These are phyloP conservation scores for Spheniscus humboldti DNA, from an alignment of 2,797 vertebrate genomes.

Conservation along the genomic window DNA sequence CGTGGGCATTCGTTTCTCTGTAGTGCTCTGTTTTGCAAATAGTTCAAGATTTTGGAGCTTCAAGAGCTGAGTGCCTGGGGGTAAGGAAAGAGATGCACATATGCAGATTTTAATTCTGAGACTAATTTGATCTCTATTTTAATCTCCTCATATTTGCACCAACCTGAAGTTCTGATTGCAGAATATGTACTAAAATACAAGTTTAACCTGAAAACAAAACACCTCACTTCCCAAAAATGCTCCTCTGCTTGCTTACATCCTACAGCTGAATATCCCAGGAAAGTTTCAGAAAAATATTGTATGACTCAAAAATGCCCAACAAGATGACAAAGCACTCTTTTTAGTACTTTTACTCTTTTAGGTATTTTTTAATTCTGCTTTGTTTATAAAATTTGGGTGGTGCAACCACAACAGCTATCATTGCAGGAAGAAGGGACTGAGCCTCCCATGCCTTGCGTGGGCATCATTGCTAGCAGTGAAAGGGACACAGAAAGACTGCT, in stretches of 20 bases:
- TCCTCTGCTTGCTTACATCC: background rate
- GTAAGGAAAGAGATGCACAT: background rate
- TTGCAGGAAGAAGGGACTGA: background rate
- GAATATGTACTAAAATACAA: background rate
- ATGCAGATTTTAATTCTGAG: background rate
- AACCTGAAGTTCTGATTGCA: background rate
- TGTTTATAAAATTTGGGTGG: background rate
- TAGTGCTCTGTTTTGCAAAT: background rate
- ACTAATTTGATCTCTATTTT: conserved; percentile 15
- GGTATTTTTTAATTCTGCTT: background rate
- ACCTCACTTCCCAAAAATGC: background rate
- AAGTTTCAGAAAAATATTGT: background rate
- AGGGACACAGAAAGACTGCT: background rate
- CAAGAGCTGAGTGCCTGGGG: background rate
- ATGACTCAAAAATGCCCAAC: too few relatives aligned
- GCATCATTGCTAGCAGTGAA: background rate
- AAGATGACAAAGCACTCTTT: background rate
- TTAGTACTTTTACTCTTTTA: background rate
- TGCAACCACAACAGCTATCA: background rate
- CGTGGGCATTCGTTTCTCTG: background rate
- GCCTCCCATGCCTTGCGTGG: background rate
- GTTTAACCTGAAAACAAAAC: background rate
- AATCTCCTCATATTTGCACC: background rate
- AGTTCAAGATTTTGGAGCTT: background rate
- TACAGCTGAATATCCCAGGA: background rate